These are phyloP conservation scores for Malurus melanocephalus DNA, from an alignment of 2,113 vertebrate genomes.

Conservation along the genomic window DNA sequence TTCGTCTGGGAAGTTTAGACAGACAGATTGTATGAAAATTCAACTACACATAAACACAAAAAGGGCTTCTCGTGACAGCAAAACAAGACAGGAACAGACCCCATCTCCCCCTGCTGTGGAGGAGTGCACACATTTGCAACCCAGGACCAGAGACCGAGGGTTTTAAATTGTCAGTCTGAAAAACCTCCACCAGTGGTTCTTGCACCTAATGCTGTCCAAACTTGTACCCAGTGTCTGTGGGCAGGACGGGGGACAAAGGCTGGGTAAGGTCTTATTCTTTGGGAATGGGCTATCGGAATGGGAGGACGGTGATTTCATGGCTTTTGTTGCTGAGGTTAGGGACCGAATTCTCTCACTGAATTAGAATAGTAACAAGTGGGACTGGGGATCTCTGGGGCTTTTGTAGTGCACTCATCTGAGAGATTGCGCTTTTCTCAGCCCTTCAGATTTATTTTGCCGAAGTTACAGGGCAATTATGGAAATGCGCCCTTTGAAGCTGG, in stretches of 20 bases:
- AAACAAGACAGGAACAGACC: neutral
- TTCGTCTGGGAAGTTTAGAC: neutral
- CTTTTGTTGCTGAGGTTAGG: slow-evolving; percentile 85
- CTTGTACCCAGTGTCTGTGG: slow-evolving; percentile 8
- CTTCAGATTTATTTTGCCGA: slow-evolving; percentile 88
- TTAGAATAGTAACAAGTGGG: slow-evolving; percentile 89
- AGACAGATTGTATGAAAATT: neutral
- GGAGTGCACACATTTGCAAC: neutral
- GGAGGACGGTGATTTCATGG: slow-evolving; percentile 83
- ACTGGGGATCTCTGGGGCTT: slow-evolving; percentile 78
- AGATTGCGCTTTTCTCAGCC: slow-evolving; percentile 89
- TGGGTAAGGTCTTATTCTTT: slow-evolving; percentile 79
- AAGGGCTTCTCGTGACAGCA: neutral
- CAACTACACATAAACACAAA: neutral
- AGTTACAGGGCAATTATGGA: slow-evolving; percentile 99
- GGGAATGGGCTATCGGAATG: slow-evolving; percentile 65
- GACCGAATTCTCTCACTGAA: slow-evolving; percentile 83
- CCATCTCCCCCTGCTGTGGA: too few relatives aligned
- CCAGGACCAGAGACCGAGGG: fast-evolving
- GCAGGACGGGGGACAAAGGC: slow-evolving; percentile 77
- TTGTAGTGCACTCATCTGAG: slow-evolving; percentile 91
- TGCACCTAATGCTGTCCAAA: neutral
- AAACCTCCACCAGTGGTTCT: neutral
- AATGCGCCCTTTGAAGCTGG: slow-evolving; percentile 92
- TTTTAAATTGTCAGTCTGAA: neutral